Base-by-base conservation (phyloP, 2,888 invertebrate species). In the Myathropa florea region DNA sequence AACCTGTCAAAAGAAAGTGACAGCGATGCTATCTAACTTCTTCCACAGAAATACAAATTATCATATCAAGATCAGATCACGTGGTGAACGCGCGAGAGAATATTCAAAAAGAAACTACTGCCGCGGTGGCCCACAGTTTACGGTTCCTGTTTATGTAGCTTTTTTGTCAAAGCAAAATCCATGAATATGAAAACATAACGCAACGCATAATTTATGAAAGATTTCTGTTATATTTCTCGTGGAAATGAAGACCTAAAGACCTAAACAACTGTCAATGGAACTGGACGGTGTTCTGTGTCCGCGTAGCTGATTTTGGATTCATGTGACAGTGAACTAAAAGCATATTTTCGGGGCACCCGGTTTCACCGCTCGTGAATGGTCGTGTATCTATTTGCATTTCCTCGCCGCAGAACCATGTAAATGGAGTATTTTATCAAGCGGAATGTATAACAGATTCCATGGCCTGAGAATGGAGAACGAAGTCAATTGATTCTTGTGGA, bases 171-270 rank as follows among this genome's bases (percentile, higher is more conserved):
- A 39, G n/a, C 53, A 46, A 28, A 30, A 53, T 46, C 72, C 53
- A 72, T 72, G 72, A 72, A 72, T 72, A 63, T 72, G 72, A 72
- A 72, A 72, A 72, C 61, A 33, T 72, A 72, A 71, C 71, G 71
- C 60, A 71, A 46, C 72, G 53, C 53, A 46, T 72, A 63, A 70
- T 70, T 70, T 70, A 70, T 60, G 70, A 53, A 24, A 59, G 26
- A 59, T 72, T 72, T 72, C 72, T 72, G 72, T 72, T 72, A 72
- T 72, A 72, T 72, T 46, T 72, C 63, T 72, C 28, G 46, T 53
- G 61, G n/a, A 72, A 72, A 72, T 72, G 46, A 61, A 72, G 72
- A 72, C 53, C 61, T 72, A 72, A 61, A 72, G 72, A 72, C 53
- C 61, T 72, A 72, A 26, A 46, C 61, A 63, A 63, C 28, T 61